Evolutionary conservation across 2,113 vertebrate species (phyloP).

Genomic region (Mixornis gularis): DNA sequence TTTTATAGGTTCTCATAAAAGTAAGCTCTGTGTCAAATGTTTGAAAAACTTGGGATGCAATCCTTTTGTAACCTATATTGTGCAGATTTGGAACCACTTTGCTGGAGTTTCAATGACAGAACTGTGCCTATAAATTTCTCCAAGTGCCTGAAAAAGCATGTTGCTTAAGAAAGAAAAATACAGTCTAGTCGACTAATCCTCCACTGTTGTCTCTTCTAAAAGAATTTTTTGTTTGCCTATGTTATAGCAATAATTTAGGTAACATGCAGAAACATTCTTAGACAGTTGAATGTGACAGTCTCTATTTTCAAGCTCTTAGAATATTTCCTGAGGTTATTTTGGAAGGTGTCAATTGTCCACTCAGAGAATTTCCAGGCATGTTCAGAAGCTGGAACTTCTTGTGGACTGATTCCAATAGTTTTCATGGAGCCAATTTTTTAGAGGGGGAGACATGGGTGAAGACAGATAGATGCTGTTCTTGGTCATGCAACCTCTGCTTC

Average conservation of each 20-base stretch:
- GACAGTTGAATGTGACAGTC: background rate
- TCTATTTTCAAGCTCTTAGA: background rate
- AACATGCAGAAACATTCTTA: background rate
- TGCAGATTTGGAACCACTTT: background rate
- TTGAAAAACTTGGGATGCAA: background rate
- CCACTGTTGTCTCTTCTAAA: background rate
- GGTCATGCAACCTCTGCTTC: background rate
- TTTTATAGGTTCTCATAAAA: slow-evolving; percentile 30
- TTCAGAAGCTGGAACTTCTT: background rate
- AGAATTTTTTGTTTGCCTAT: background rate
- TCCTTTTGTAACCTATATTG: background rate
- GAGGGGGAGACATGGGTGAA: background rate
- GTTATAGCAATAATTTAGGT: background rate
- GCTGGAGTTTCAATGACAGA: background rate
- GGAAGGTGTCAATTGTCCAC: background rate
- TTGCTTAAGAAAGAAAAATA: slow-evolving; percentile 5
- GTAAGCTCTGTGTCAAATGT: slow-evolving; percentile 22
- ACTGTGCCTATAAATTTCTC: slow-evolving; percentile 8
- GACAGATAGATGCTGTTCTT: background rate
- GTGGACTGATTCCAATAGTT: background rate
- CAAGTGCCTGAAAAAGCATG: background rate
- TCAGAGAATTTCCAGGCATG: background rate
- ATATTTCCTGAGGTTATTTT: background rate
- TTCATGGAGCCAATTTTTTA: background rate
- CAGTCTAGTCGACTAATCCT: background rate